Conservation (phyloP, 2,113 vertebrate genomes). For the Oreochromis spilurus region DNA sequence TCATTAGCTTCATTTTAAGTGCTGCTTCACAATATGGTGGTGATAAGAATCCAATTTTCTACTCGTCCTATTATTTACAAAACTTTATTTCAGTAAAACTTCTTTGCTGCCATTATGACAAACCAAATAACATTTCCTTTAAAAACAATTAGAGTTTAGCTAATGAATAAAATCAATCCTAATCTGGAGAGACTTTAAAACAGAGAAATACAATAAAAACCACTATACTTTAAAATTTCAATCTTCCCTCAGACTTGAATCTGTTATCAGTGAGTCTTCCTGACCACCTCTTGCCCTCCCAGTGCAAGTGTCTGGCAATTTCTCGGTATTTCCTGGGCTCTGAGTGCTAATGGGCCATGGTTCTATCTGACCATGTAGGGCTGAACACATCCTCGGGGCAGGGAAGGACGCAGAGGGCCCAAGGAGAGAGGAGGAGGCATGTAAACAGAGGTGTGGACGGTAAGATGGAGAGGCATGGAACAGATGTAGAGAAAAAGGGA, state of each 20-base stretch:
- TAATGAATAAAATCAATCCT: neutral
- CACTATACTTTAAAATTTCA: neutral
- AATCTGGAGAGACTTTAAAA: neutral
- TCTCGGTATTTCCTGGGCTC: conserved; percentile 52
- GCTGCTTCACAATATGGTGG: neutral
- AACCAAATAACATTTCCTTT: neutral
- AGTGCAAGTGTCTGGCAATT: conserved; percentile 20
- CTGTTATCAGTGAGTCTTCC: neutral
- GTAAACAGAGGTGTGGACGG: conserved; percentile 32
- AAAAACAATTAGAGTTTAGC: neutral
- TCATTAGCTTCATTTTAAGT: neutral
- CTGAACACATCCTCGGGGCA: conserved; percentile 26
- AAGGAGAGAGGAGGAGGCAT: neutral
- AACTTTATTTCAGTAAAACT: neutral
- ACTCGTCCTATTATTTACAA: neutral
- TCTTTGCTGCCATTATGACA: neutral
- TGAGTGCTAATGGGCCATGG: conserved; percentile 36
- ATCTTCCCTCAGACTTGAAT: neutral
- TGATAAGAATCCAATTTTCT: neutral
- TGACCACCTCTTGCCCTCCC: neutral
- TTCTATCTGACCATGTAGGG: conserved; percentile 68
- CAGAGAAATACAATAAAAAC: neutral
- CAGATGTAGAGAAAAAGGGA: neutral
- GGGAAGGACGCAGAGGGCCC: neutral
- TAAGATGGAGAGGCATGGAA: neutral